Conservation (phyloP, 1,140 invertebrate genomes). For the Zaprionus gabonicus region DNA sequence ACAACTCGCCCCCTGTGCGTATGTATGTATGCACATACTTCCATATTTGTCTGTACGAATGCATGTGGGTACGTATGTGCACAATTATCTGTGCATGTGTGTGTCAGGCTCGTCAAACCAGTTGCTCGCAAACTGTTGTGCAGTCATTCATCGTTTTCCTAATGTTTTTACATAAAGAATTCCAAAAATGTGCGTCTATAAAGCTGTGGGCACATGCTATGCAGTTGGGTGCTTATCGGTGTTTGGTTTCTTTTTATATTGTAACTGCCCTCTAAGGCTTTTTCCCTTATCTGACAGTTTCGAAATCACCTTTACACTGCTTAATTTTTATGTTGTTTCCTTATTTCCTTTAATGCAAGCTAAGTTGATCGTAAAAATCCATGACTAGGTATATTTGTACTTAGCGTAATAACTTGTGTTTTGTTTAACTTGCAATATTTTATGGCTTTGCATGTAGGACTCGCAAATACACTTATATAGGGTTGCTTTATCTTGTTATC, state of each 20-base stretch:
- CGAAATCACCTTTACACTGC: constrained; percentile 39
- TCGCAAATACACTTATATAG: not conserved
- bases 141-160: constrained; percentile 47
- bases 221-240: constrained; percentile 44
- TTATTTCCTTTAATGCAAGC: not conserved
- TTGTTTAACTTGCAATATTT: not conserved
- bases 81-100: constrained; percentile 8
- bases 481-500: no score
- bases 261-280: constrained; percentile 25
- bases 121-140: constrained; percentile 41
- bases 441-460: not conserved
- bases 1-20: constrained; percentile 36
- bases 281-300: constrained; percentile 56
- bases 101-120: constrained; percentile 31
- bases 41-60: not conserved
- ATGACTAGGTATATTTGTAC: not conserved
- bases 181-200: constrained; percentile 54
- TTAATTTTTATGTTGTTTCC: constrained; percentile 13
- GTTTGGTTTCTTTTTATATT: constrained; percentile 26
- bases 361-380: not conserved
- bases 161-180: constrained; percentile 49
- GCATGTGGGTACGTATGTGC: constrained; percentile 16
- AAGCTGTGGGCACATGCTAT: not conserved
- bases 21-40: not conserved
- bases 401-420: not conserved